Evolutionary conservation across 2,888 invertebrate genomes (phyloP), one percentile per base, ranked within the genome.

Genomic region (Hofmannophila pseudospretella): DNA sequence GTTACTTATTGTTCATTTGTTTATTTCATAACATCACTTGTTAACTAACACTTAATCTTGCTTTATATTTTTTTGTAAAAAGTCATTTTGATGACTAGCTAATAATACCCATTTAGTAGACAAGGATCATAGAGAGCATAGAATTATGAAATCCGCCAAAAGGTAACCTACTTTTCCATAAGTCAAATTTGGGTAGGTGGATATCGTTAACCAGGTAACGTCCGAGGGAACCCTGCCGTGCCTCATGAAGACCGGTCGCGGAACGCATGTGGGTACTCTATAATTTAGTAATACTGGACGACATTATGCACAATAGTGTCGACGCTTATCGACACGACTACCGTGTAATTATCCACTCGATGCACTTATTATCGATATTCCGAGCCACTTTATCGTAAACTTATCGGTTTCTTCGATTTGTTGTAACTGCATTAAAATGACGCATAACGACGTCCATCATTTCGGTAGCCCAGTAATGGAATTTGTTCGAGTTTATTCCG

Each of bases 261-360:
- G 51, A 49, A 42, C 37, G 48, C 45, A 46, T 47, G 42, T 36
- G 32, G 20, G n/a, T 23, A 57, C 67, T 61, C 58, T 76, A 72
- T 82, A 81, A 81, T 84, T 82, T 75, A 65, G 74, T 72, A 73
- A 76, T 78, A 66, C 62, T 63, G 73, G 61, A 64, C 67, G 67
- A 73, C 67, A 81, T 82, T 81, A 81, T 69, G 72, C 72, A 79
- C 75, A 75, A 77, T 80, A 74, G 81, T 74, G 70, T 63, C 61
- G 72, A 64, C 67, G 64, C 60, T 75, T 79, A 76, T 75, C 79
- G 59, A 60, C 62, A 51, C 59, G 34, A 63, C 73, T 71, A 71
- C 73, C 65, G 66, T 77, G 54, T 67, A 82, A 82, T 84, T 84
- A 82, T 73, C 66, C 72, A 66, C 66, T 51, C 55, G 48, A 51